Percentiles rank a stretch among this genome's conserved stretches.
These are phyloP conservation scores for Parochlus steinenii DNA, from an alignment of 2,888 invertebrate species.

Conservation along the genomic window DNA sequence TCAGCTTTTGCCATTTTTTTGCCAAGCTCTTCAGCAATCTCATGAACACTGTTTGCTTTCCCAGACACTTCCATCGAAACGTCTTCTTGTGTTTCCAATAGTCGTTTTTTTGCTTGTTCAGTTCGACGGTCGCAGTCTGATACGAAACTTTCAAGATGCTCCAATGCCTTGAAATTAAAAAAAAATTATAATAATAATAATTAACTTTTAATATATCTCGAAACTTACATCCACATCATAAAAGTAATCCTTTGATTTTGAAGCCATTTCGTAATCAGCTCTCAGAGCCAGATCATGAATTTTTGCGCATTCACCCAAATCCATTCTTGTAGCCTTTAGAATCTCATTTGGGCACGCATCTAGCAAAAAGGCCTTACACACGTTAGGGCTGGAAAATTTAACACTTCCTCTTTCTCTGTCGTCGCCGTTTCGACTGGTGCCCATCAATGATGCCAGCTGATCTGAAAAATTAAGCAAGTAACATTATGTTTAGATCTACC, in stretches of 20 bases:
- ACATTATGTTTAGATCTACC: too few species aligned
- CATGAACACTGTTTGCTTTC: conserved; percentile 77
- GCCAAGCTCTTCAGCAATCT: conserved; percentile 83
- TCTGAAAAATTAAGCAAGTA: too few species aligned
- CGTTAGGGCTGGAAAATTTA: too few species aligned
- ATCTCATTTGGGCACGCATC: too few species aligned
- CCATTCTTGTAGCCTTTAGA: too few species aligned
- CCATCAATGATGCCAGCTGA: too few species aligned
- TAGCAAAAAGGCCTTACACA: too few species aligned
- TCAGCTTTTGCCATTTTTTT: conserved; percentile 83
- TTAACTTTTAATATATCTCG: background rate
- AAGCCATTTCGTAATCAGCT: conserved; percentile 86
- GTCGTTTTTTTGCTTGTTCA: conserved; percentile 70
- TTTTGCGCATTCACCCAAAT: conserved; percentile 89
- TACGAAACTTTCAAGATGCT: conserved; percentile 81
- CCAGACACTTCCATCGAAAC: conserved; percentile 77
- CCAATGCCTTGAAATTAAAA: conserved; percentile 54
- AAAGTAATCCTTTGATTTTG: conserved; percentile 76
- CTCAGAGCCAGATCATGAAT: conserved; percentile 89
- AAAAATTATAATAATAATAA: conserved; percentile 4
- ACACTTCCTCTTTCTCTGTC: too few species aligned
- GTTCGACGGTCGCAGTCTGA: conserved; percentile 82
- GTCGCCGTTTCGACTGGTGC: too few species aligned
- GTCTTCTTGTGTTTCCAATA: conserved; percentile 88
- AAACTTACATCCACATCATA: conserved; percentile 89